These are phyloP conservation scores for Otocyon megalotis DNA, from an alignment of 2,113 vertebrate genomes.

Conservation along the genomic window DNA sequence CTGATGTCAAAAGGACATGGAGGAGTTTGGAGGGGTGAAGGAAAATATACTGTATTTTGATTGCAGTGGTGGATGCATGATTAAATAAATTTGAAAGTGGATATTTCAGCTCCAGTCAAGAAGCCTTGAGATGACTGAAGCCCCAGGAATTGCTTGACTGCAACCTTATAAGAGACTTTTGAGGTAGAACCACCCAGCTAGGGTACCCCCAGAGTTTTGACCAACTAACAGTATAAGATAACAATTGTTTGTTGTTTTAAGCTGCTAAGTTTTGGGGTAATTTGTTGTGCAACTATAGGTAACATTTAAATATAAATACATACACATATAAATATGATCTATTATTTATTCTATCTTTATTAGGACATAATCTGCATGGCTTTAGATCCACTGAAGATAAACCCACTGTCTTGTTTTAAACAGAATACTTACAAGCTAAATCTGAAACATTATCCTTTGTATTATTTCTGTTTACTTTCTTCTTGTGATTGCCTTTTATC, in stretches of 20 bases:
- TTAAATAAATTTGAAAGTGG: neutral
- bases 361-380: neutral
- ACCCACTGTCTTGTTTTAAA: neutral
- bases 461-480: slow-evolving; percentile 47
- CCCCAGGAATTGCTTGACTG: neutral
- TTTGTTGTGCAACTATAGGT: neutral
- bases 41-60: neutral
- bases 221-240: neutral
- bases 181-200: neutral
- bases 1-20: neutral
- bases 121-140: neutral
- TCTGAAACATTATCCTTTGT: slow-evolving; percentile 21
- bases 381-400: neutral
- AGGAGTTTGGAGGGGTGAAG: neutral
- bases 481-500: slow-evolving; percentile 15
- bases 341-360: neutral
- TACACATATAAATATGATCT: neutral
- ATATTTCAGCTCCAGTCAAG: neutral
- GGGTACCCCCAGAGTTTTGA: neutral
- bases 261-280: neutral
- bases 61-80: neutral
- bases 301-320: neutral
- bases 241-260: neutral
- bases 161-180: neutral
- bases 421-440: neutral